Conservation (phyloP, 2,797 vertebrate genomes). For the Chloroceryle inda region DNA sequence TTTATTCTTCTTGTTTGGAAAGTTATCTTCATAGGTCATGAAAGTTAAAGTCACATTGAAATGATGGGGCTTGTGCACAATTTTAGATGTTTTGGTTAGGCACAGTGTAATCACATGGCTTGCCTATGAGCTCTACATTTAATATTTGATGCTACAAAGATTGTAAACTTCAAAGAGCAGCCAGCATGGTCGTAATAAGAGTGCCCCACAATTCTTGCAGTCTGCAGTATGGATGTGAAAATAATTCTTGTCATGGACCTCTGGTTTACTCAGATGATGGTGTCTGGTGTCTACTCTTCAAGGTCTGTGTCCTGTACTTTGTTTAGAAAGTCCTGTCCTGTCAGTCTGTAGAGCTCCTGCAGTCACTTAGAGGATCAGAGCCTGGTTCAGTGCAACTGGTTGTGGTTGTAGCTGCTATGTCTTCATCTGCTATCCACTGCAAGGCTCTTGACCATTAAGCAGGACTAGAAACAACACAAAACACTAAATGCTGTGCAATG, state of each 20-base stretch:
- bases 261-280: neutral
- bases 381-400: neutral
- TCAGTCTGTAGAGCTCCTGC: neutral
- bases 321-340: neutral
- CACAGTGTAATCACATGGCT: neutral
- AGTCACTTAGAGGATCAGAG: neutral
- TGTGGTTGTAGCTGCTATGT: neutral
- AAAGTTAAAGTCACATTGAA: neutral
- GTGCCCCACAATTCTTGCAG: neutral
- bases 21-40: rapidly evolving
- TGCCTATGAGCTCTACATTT: neutral
- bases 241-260: neutral
- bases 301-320: neutral
- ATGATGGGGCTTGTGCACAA: neutral
- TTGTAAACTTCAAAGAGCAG: neutral
- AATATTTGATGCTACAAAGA: neutral
- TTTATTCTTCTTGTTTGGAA: conserved; percentile 2
- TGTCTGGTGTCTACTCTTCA: neutral
- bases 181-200: neutral
- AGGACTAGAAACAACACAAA: neutral
- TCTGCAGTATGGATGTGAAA: neutral
- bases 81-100: neutral
- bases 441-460: neutral
- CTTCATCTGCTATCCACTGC: neutral
- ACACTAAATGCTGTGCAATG: neutral